Percentiles rank a stretch among this genome's conserved stretches.
Conservation (phyloP, 2,797 vertebrate species). For the Pseudomugil gertrudae region DNA sequence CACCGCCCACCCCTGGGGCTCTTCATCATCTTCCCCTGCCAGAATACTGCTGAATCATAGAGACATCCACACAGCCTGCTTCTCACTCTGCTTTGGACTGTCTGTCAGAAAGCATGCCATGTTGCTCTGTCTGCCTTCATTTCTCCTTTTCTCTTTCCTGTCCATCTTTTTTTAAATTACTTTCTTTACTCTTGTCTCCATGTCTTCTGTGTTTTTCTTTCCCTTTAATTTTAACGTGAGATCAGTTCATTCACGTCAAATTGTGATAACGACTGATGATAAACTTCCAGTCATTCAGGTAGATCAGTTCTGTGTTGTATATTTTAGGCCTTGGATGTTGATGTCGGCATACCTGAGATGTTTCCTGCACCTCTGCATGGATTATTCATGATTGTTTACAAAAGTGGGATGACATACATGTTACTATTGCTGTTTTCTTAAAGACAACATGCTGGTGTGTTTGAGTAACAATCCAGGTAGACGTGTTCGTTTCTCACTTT, state of each 20-base stretch:
- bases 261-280: not conserved
- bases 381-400: conserved; percentile 21
- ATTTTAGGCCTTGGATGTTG: conserved; percentile 2
- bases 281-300: not conserved
- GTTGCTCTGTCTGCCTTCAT: conserved; percentile 28
- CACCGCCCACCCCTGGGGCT: conserved; percentile 37
- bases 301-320: not conserved
- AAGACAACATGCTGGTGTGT: conserved; percentile 16
- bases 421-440: conserved; percentile 11
- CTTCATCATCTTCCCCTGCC: conserved; percentile 62
- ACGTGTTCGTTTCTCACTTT: conserved; percentile 50
- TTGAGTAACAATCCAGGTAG: conserved; percentile 42
- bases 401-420: not conserved
- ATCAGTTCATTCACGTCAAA: conserved; percentile 14
- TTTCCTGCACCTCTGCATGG: conserved; percentile 9
- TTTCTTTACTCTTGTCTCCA: conserved; percentile 19
- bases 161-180: conserved; percentile 33
- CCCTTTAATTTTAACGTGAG: conserved; percentile 16
- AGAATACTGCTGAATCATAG: conserved; percentile 76
- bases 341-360: conserved; percentile 10
- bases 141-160: conserved; percentile 15
- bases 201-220: not conserved
- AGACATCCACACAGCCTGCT: conserved; percentile 55
- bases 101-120: conserved; percentile 57
- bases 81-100: conserved; percentile 60